phyloP scores from a whole-genome alignment of 2,113 vertebrate species.

The Mormyrus iriodes region DNA sequence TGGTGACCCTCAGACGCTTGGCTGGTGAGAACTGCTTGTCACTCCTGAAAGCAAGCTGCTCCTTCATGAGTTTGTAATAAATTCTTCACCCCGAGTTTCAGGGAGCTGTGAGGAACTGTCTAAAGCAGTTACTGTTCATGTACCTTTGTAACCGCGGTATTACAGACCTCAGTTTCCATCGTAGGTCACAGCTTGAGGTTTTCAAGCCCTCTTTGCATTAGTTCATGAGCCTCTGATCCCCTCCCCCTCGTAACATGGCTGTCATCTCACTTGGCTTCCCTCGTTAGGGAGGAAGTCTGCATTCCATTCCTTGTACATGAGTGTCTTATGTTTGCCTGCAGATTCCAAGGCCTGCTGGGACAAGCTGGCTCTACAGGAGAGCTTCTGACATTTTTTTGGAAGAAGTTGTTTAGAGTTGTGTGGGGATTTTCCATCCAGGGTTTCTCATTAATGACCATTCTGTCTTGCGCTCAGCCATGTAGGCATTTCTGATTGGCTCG shows the following conservation, averaged over 20 bases:
- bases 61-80: neutral
- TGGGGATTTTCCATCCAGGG: neutral
- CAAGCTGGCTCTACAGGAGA: neutral
- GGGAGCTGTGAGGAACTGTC: neutral
- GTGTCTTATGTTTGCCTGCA: neutral
- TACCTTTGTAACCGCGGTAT: neutral
- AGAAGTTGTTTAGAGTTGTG: neutral
- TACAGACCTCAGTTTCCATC: neutral
- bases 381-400: neutral
- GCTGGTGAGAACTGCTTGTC: neutral
- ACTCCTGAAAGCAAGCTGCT: neutral
- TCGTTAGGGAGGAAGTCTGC: neutral
- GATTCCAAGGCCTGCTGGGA: slow-evolving; percentile 13
- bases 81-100: neutral
- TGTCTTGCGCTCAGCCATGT: neutral
- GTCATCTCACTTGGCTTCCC: neutral
- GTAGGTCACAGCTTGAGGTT: neutral
- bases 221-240: neutral
- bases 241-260: neutral
- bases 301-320: neutral
- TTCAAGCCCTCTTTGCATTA: neutral
- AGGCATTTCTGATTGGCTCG: neutral
- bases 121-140: neutral
- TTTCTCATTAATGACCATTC: neutral
- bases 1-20: neutral